Percentiles rank a stretch among this genome's conserved stretches.
These are phyloP conservation scores for Epizoanthus fatuus DNA, from an alignment of 92 coral and sea anemone species.

Conservation along the genomic window DNA sequence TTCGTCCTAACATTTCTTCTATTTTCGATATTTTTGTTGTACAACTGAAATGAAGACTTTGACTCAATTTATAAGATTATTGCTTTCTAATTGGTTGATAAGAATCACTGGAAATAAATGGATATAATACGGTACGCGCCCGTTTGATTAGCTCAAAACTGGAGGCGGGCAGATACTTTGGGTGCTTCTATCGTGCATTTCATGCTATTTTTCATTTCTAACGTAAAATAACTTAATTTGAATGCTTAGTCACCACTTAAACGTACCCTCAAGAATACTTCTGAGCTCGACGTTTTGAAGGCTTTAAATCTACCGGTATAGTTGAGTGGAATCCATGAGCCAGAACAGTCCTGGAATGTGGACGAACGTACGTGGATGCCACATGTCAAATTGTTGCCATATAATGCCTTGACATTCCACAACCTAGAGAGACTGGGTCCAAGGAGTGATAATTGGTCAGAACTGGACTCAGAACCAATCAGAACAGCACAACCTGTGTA, in stretches of 20 bases:
- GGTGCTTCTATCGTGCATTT: no score
- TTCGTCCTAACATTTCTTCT: no score
- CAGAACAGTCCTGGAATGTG: conserved; percentile 14
- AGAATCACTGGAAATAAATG: no score
- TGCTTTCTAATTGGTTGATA: no score
- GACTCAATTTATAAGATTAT: no score
- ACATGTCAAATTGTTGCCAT: neutral
- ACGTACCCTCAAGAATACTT: neutral
- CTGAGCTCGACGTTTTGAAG: neutral
- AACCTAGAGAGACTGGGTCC: neutral
- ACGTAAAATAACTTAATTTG: no score
- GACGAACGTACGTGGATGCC: neutral
- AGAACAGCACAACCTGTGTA: conserved; percentile 11
- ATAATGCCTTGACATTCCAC: neutral
- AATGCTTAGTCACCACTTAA: neutral
- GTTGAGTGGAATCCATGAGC: conserved; percentile 28
- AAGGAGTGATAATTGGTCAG: conserved; percentile 18
- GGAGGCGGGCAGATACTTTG: no score
- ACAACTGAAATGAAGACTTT: no score
- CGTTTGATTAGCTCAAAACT: no score
- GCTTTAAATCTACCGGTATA: neutral
- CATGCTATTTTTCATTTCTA: no score
- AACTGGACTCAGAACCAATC: neutral
- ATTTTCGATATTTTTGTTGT: no score
- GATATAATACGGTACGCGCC: no score